phyloP scores from a whole-genome alignment of 1,140 invertebrate genomes.

The Drosophila yakuba region DNA sequence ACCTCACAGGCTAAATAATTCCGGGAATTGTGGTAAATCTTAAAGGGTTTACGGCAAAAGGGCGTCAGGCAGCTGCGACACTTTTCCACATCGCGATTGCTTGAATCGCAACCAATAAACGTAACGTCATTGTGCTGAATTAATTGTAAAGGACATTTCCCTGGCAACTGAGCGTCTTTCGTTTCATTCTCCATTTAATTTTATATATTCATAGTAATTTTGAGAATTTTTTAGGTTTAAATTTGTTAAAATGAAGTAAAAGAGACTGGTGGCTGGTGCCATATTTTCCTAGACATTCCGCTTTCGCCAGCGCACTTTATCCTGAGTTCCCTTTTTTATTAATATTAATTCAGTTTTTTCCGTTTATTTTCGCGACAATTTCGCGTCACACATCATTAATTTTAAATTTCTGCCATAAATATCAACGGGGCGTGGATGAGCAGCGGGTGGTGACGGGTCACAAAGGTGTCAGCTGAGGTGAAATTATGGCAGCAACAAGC shows the following conservation, averaged over 20 bases:
- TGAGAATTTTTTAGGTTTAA: background rate
- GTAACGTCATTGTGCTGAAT: background rate
- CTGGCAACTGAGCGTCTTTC: background rate
- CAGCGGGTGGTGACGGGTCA: conserved; percentile 25
- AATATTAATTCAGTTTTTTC: conserved; percentile 38
- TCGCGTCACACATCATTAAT: conserved; percentile 79
- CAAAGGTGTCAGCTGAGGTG: conserved; percentile 50
- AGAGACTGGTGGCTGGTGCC: conserved; percentile 2
- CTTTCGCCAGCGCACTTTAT: background rate
- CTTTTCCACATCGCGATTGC: background rate
- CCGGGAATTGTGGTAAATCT: conserved; percentile 5
- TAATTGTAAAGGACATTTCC: background rate
- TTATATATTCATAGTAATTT: conserved; percentile 14
- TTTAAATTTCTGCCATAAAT: conserved; percentile 79
- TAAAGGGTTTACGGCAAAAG: conserved; percentile 1
- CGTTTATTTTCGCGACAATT: conserved; percentile 55
- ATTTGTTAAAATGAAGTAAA: background rate
- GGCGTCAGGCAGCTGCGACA: conserved; percentile 4
- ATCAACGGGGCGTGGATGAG: conserved; percentile 44
- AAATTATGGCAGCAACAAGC: conserved; percentile 40
- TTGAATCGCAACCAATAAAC: conserved; percentile 16
- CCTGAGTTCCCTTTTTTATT: conserved; percentile 5
- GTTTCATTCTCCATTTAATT: conserved; percentile 12
- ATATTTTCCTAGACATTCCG: background rate
- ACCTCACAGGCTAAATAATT: conserved; percentile 20